Conservation (phyloP, 1,140 invertebrate genomes). For the Scaptomyza montana region DNA sequence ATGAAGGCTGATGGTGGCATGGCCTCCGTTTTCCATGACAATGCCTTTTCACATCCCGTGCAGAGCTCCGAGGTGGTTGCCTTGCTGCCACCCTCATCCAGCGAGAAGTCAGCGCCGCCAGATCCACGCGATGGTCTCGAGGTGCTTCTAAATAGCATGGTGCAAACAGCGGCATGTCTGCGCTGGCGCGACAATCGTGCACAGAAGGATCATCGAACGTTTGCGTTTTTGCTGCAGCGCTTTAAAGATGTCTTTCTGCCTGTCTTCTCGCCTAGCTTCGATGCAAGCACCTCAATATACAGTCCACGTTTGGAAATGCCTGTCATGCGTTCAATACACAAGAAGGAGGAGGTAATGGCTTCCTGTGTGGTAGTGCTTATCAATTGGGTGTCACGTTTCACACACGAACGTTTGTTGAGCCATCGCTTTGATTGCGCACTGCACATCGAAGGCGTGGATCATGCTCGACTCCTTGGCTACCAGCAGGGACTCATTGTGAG, state of each 20-base stretch:
- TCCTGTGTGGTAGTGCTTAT: conserved; percentile 93
- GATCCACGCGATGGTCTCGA: conserved; percentile 94
- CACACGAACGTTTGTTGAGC: conserved; percentile 86
- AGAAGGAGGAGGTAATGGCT: conserved; percentile 87
- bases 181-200: conserved; percentile 95
- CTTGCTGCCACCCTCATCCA: conserved; percentile 91
- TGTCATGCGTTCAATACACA: conserved; percentile 85
- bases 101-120: conserved; percentile 95
- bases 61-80: conserved; percentile 92
- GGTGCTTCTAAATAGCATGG: conserved; percentile 94
- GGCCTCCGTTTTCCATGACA: conserved; percentile 88
- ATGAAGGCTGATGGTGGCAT: conserved; percentile 85
- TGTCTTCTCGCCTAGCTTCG: conserved; percentile 95
- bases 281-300: conserved; percentile 92
- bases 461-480: conserved; percentile 68
- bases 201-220: conserved; percentile 90
- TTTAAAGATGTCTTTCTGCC: conserved; percentile 96
- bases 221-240: conserved; percentile 95
- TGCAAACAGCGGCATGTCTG: conserved; percentile 93
- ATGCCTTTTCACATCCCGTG: conserved; percentile 88
- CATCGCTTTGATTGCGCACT: conserved; percentile 83
- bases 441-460: conserved; percentile 83
- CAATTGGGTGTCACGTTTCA: conserved; percentile 94
- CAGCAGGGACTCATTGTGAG: conserved; percentile 87
- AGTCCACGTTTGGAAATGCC: conserved; percentile 92